phyloP scores from a whole-genome alignment of 1,140 invertebrate genomes.

The Drosophila funebris region DNA sequence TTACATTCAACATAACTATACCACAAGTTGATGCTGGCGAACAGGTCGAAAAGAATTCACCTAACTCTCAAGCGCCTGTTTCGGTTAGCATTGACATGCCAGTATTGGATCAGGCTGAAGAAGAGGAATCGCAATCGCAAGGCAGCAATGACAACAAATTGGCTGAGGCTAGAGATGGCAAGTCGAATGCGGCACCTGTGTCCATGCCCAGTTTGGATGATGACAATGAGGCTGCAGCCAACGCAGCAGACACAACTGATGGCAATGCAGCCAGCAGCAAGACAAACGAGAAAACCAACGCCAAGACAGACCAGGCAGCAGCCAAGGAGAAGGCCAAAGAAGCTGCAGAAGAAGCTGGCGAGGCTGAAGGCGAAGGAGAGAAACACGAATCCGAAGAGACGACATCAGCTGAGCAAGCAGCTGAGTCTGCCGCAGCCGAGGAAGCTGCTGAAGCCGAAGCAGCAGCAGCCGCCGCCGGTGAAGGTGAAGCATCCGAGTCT shows the following conservation, averaged over 20 bases:
- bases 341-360: conserved; percentile 6
- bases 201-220: conserved; percentile 83
- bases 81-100: conserved; percentile 83
- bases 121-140: conserved; percentile 72
- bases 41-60: conserved; percentile 59
- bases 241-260: conserved; percentile 36
- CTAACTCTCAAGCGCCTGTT: conserved; percentile 69
- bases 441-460: conserved; percentile 57
- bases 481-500: conserved; percentile 47
- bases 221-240: conserved; percentile 68
- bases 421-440: conserved; percentile 38
- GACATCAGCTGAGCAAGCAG: conserved; percentile 44
- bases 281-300: conserved; percentile 22
- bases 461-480: conserved; percentile 23
- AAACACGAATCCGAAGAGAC: conserved; percentile 48
- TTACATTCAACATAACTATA: conserved; percentile 83
- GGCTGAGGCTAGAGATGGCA: conserved; percentile 35
- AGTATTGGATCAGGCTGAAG: conserved; percentile 76
- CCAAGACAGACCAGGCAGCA: conserved; percentile 40
- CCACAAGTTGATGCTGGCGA: conserved; percentile 73
- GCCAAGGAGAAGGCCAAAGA: conserved; percentile 52
- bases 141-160: conserved; percentile 50
- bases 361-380: conserved; percentile 23
- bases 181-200: conserved; percentile 63
- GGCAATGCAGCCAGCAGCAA: conserved; percentile 48